These are phyloP conservation scores for Meloe dianella DNA, from an alignment of 2,888 invertebrate species.

Conservation along the genomic window DNA sequence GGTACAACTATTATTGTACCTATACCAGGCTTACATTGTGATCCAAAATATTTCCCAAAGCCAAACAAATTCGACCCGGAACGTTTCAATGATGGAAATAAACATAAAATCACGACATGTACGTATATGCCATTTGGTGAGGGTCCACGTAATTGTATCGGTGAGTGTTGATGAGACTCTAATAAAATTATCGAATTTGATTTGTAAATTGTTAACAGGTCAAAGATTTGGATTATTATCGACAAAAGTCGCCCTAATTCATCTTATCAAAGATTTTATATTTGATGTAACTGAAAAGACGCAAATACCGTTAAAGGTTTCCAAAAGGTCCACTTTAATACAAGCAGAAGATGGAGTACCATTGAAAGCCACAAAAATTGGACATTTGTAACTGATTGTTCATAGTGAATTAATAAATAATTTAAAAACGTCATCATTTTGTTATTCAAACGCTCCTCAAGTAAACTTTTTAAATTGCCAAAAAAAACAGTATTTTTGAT, in stretches of 20 bases:
- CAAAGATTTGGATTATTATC: conserved; percentile 53
- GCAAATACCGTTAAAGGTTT: conserved; percentile 45
- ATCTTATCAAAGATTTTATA: conserved; percentile 47
- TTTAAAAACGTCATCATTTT: too few relatives aligned
- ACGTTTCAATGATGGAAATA: conserved; percentile 54
- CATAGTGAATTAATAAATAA: too few relatives aligned
- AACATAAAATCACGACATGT: conserved; percentile 30
- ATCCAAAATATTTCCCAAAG: conserved; percentile 56
- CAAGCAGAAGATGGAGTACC: conserved; percentile 48
- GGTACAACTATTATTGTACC: conserved; percentile 56
- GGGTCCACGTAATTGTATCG: conserved; percentile 56
- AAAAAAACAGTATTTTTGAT: too few relatives aligned
- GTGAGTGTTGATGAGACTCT: conserved; percentile 38
- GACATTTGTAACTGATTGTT: not conserved
- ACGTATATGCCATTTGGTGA: conserved; percentile 54
- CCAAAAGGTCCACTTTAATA: conserved; percentile 50
- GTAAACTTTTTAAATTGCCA: too few relatives aligned
- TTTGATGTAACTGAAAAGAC: conserved; percentile 47
- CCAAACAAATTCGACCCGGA: conserved; percentile 60
- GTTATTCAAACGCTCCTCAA: too few relatives aligned
- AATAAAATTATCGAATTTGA: not conserved
- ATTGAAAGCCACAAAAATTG: conserved; percentile 41
- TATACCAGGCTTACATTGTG: conserved; percentile 51
- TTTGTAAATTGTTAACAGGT: conserved; percentile 38
- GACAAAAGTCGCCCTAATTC: conserved; percentile 50